Evolutionary conservation across 2,113 vertebrate species (phyloP).

Genomic region (Kryptolebias marmoratus): DNA sequence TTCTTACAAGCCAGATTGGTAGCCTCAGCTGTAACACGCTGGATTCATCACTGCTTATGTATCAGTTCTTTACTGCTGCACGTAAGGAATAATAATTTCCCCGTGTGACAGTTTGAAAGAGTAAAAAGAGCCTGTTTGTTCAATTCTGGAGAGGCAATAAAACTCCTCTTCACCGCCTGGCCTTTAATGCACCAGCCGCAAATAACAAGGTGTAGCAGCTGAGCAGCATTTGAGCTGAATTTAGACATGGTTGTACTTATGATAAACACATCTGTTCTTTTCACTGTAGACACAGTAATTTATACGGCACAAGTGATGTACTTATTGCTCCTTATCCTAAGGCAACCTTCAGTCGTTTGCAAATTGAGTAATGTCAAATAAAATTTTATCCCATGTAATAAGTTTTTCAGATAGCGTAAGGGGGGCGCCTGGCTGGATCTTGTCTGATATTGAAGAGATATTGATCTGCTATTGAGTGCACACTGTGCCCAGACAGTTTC

Average conservation of each 20-base stretch:
- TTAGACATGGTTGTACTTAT: constrained; percentile 11
- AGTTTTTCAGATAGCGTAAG: constrained; percentile 47
- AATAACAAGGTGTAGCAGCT: constrained; percentile 38
- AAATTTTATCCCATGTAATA: constrained; percentile 65
- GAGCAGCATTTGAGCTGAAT: constrained; percentile 40
- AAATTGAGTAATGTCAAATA: constrained; percentile 64
- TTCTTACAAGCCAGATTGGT: constrained; percentile 60
- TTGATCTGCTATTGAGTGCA: constrained; percentile 70
- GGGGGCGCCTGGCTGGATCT: constrained; percentile 39
- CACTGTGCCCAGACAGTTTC: constrained; percentile 63
- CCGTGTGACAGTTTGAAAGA: constrained; percentile 65
- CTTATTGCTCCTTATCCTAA: constrained; percentile 50
- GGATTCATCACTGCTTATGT: constrained; percentile 75
- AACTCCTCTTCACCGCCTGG: constrained; percentile 50
- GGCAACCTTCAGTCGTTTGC: constrained; percentile 68
- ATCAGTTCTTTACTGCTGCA: constrained; percentile 74
- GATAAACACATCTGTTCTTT: constrained; percentile 35
- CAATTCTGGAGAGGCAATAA: constrained; percentile 61
- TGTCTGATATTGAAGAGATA: constrained; percentile 64
- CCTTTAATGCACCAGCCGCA: constrained; percentile 22
- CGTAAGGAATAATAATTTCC: constrained; percentile 75
- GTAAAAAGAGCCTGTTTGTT: constrained; percentile 75
- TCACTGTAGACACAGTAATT: constrained; percentile 35
- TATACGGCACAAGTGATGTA: constrained; percentile 39
- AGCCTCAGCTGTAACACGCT: constrained; percentile 74